These are phyloP conservation scores for Heliconius melpomene DNA, from an alignment of 1,140 invertebrate species.

Conservation along the genomic window DNA sequence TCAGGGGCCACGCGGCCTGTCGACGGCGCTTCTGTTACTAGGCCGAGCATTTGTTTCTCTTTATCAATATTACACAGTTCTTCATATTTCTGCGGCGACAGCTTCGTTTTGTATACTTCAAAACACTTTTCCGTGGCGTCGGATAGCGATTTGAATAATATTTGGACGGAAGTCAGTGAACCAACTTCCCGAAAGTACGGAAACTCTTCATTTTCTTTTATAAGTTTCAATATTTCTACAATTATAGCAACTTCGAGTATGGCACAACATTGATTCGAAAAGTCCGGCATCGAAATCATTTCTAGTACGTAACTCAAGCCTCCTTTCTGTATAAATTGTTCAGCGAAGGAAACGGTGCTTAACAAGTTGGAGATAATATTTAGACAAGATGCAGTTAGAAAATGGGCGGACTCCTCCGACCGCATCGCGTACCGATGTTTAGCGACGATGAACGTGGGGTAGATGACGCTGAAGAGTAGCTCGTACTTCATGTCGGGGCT, in stretches of 20 bases:
- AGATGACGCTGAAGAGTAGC: slow-evolving; percentile 83
- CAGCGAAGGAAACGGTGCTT: slow-evolving; percentile 80
- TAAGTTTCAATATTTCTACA: slow-evolving; percentile 82
- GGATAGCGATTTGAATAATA: slow-evolving; percentile 80
- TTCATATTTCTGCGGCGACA: slow-evolving; percentile 54
- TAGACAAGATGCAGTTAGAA: slow-evolving; percentile 83
- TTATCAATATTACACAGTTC: slow-evolving; percentile 60
- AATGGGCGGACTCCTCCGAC: slow-evolving; percentile 78
- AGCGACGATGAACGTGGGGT: slow-evolving; percentile 82
- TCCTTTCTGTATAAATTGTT: slow-evolving; percentile 82
- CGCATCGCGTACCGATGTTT: slow-evolving; percentile 78
- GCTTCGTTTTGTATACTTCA: slow-evolving; percentile 62
- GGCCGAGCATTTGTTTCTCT: slow-evolving; percentile 51
- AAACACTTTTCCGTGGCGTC: slow-evolving; percentile 75
- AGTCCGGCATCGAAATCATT: slow-evolving; percentile 79
- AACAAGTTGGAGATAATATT: slow-evolving; percentile 83
- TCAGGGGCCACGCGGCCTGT: too few relatives aligned
- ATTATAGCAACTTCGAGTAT: slow-evolving; percentile 84
- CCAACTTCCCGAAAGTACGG: slow-evolving; percentile 65
- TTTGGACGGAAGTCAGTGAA: slow-evolving; percentile 74
- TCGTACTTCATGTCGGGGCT: slow-evolving; percentile 81
- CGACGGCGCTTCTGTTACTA: background rate
- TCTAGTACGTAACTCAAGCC: slow-evolving; percentile 82
- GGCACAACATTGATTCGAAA: slow-evolving; percentile 83
- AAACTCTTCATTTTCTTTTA: slow-evolving; percentile 63